Evolutionary conservation across 2,888 invertebrate species (phyloP).

Genomic region (Mimumesa dahlbomi): DNA sequence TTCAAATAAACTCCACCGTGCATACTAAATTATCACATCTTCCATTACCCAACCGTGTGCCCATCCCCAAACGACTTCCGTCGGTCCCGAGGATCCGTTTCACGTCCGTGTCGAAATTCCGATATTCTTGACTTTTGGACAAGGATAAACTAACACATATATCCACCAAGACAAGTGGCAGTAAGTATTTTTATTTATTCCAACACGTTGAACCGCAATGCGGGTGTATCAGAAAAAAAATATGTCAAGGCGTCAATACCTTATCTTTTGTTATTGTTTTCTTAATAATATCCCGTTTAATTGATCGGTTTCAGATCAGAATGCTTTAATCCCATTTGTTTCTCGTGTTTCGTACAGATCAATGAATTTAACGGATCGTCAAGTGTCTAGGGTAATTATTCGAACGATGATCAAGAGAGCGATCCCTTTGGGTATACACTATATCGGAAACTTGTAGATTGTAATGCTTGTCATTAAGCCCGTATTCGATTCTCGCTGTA

Average conservation of each 20-base stretch:
- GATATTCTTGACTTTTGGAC: constrained; percentile 50
- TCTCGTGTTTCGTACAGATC: constrained; percentile 1
- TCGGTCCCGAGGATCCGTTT: constrained; percentile 46
- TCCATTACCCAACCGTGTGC: constrained; percentile 75
- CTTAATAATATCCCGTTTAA: constrained; percentile 28
- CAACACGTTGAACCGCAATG: not conserved
- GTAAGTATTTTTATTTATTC: not conserved
- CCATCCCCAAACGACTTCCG: constrained; percentile 53
- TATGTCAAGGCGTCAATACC: too few species aligned
- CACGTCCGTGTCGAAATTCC: constrained; percentile 55
- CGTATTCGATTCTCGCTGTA: constrained; percentile 37
- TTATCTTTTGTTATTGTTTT: constrained; percentile 12
- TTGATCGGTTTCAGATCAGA: constrained; percentile 37
- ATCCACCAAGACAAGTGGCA: not conserved
- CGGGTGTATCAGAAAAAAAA: not conserved
- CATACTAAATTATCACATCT: constrained; percentile 80
- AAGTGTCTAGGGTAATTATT: not conserved
- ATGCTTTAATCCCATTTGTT: constrained; percentile 36
- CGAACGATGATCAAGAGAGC: not conserved
- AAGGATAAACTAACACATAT: not conserved
- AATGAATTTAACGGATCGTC: constrained; percentile 12
- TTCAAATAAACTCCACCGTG: constrained; percentile 80
- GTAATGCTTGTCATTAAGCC: constrained; percentile 50
- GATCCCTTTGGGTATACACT: not conserved
- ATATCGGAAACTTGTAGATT: not conserved